Evolutionary conservation across 2,797 vertebrate genomes (phyloP), one percentile per base, ranked within the genome.

Genomic region (Sphaeramia orbicularis): DNA sequence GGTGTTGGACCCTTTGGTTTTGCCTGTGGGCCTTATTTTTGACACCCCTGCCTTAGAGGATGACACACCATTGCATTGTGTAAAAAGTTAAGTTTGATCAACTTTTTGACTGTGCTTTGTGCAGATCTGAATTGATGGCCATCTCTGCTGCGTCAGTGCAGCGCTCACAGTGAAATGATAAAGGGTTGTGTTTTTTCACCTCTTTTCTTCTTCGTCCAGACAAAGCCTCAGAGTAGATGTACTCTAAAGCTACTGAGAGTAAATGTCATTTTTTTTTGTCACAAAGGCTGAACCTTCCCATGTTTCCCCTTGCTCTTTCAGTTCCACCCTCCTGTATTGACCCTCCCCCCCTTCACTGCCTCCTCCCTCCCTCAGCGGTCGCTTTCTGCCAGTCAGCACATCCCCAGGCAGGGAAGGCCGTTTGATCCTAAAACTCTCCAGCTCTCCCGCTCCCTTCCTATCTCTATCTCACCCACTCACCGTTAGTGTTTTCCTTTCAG

Each of bases 361-460:
- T 41, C 67, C 58, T 78, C 75, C 74, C 69, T 83, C 78, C 81
- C 84, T 70, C 10, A 60, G 67, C 66, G 62, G 76, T 78, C 18
- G 50, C 67, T 85, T 93, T 90, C 77, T 86, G 87, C 86, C 88
- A 90, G 92, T 93, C 91, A 92, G 90, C 89, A 89, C 79, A 87
- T 88, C 87, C 80, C 71, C 13, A 6, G 69, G 66, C 37, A 8
- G 70, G 71, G 62, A 44, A 62, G 47, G 56, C 38, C 54, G 80
- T 83, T 83, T 91, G 81, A 88, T 83, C 74, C 55, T 24, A 1
- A 73, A 47, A 66, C 78, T 74, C 77, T 64, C 61, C 58, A 50
- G 42, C 65, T 71, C 72, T 69, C 69, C 35, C 36, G 30, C 65
- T 54, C 59, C 32, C 38, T 43, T 37, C 16, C 19, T 37, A 30